Base-by-base conservation (phyloP, 2,113 vertebrate species). In the Antigone vipio region DNA sequence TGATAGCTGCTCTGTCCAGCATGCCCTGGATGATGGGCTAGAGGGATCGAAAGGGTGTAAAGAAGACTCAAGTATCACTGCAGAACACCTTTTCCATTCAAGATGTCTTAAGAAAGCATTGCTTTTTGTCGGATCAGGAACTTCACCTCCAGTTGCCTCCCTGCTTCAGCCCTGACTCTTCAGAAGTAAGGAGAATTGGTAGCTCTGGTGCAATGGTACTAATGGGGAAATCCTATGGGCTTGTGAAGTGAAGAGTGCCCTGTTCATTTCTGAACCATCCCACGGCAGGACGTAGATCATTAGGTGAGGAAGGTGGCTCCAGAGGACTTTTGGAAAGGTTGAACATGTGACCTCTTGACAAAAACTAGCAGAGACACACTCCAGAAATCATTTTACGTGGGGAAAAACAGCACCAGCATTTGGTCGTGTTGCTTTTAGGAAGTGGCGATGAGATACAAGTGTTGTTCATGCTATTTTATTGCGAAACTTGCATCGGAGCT, bases 271-370 rank as follows among this genome's bases (percentile, higher is more conserved):
- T 49, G 64, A 81, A 49, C 35, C 17, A 56, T 50, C 27, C 55
- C 11, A 30, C 3, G 3, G 32, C 52, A 71, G 27, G 23, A 45
- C 0, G 0, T 11, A 35, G 42, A 21, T 49, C 19, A 26, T 66
- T 69, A 53, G 32, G 20, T 62, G 50, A 86, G 78, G 38, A 69
- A 73, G 3, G 8, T 66, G 15, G 12, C 10, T 83, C 42, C 45
- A 42, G 50, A 83, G 21, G 9, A 19, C 9, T 73, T 88, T 83
- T 60, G 30, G 53, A 49, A 73, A 83, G 50, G 8, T 35, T 52
- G 3, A 38, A 3, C 0, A 3, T 47, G 23, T n/a, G 12, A 5
- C 17, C 10, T 52, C 10, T 42, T 63, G 23, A 38, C 14, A 74
- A 92, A 88, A 83, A 32, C 22, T 30, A 30, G 40, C 12, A 62